Conservation (phyloP, 2,797 vertebrate species). For the Synanceia verrucosa region DNA sequence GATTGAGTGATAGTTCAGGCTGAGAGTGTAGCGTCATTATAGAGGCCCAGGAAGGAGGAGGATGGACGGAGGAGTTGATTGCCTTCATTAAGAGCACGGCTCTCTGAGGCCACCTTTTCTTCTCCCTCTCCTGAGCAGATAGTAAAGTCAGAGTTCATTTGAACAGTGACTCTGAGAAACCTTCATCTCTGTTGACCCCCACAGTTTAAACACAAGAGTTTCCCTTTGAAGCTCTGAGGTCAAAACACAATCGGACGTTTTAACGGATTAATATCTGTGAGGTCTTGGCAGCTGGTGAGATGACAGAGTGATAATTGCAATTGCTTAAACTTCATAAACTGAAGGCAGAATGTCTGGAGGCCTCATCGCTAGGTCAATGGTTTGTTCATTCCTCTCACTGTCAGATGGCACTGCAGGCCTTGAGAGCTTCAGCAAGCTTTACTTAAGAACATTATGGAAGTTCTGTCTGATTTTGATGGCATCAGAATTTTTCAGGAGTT, state of each 20-base stretch:
- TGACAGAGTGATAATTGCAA: constrained; percentile 36
- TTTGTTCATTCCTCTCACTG: constrained; percentile 10
- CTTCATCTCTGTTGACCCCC: background rate
- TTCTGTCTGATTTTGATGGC: background rate
- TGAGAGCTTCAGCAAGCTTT: constrained; percentile 10
- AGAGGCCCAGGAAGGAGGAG: constrained; percentile 42
- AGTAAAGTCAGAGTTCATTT: constrained; percentile 1
- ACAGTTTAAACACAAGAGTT: background rate
- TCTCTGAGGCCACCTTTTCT: constrained; percentile 42
- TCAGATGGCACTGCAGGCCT: constrained; percentile 5
- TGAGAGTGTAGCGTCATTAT: constrained; percentile 66
- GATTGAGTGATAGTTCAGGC: constrained; percentile 68
- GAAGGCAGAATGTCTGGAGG: constrained; percentile 3
- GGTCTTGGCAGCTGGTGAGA: constrained; percentile 10
- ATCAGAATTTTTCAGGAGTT: too few species aligned
- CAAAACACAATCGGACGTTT: constrained; percentile 18
- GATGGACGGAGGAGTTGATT: constrained; percentile 61
- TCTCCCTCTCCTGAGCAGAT: constrained; percentile 32
- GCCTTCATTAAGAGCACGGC: constrained; percentile 62
- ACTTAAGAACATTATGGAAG: background rate
- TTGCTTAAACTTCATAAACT: constrained; percentile 38
- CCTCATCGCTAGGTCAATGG: background rate
- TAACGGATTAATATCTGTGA: background rate
- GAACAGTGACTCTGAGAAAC: background rate
- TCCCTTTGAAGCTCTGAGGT: constrained; percentile 1